Percentiles rank a stretch among this genome's conserved stretches.
These are phyloP conservation scores for Apteryx mantelli DNA, from an alignment of 2,113 vertebrate species.

Conservation along the genomic window DNA sequence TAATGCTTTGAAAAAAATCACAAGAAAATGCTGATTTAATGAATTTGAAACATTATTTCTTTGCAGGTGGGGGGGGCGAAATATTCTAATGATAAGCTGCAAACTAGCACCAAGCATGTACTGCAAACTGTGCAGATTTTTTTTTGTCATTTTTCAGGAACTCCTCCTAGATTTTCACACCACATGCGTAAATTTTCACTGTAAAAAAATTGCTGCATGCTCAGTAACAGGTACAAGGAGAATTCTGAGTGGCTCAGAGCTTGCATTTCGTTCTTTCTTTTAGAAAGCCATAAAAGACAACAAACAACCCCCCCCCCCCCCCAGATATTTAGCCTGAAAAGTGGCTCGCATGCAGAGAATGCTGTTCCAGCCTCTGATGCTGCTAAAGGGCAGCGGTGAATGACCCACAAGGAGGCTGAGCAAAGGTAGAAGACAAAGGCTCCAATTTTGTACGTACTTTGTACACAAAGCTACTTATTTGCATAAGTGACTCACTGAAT, in stretches of 20 bases:
- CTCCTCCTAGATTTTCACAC: background rate
- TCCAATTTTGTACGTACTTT: background rate
- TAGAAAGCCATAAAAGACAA: background rate
- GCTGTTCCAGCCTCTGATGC: background rate
- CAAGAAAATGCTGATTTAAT: background rate
- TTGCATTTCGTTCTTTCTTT: background rate
- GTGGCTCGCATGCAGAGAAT: background rate
- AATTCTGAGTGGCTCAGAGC: background rate
- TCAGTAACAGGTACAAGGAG: background rate
- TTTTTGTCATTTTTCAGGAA: background rate
- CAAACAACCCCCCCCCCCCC: background rate
- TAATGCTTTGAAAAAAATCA: background rate
- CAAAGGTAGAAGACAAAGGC: background rate
- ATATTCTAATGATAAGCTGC: background rate
- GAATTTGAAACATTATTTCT: background rate
- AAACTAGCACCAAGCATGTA: background rate
- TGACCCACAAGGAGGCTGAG: accelerated
- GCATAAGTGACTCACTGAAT: background rate
- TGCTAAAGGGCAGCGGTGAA: background rate
- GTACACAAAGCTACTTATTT: background rate
- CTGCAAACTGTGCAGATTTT: background rate
- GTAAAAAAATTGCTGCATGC: background rate
- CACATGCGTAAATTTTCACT: background rate
- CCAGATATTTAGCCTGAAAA: background rate
- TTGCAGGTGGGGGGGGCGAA: background rate